Percentiles rank a stretch among this genome's conserved stretches.
phyloP scores from a whole-genome alignment of 2,113 vertebrate genomes.

The Anoura caudifer region DNA sequence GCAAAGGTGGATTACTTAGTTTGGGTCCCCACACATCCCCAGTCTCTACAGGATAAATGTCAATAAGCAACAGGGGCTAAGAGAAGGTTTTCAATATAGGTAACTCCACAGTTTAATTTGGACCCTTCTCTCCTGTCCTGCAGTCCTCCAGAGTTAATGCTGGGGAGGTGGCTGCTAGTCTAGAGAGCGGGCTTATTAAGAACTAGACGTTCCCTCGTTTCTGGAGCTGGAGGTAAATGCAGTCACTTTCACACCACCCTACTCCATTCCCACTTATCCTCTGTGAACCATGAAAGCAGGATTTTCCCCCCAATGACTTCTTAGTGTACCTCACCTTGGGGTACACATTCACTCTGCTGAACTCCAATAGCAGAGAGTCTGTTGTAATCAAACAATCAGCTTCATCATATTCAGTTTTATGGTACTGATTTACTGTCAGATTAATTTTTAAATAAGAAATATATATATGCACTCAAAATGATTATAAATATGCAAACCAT shows the following conservation, averaged over 20 bases:
- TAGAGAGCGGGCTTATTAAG: neutral
- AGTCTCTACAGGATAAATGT: neutral
- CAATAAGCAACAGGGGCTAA: neutral
- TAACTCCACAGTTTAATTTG: neutral
- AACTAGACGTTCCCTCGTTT: neutral
- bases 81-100: neutral
- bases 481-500: neutral
- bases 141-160: neutral
- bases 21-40: neutral
- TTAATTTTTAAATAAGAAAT: slow-evolving; percentile 18
- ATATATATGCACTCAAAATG: neutral
- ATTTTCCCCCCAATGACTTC: fast-evolving
- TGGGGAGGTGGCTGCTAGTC: neutral
- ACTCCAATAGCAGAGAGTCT: neutral
- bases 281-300: too few relatives aligned
- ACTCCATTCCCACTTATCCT: neutral
- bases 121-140: neutral
- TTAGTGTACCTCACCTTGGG: neutral
- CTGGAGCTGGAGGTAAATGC: neutral
- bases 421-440: neutral
- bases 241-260: neutral
- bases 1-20: neutral
- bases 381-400: neutral
- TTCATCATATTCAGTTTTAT: neutral
- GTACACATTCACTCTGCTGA: fast-evolving